Evolutionary conservation across 2,888 invertebrate genomes (phyloP), one percentile per base, ranked within the genome.

Genomic region (Himalopsyche japonica): DNA sequence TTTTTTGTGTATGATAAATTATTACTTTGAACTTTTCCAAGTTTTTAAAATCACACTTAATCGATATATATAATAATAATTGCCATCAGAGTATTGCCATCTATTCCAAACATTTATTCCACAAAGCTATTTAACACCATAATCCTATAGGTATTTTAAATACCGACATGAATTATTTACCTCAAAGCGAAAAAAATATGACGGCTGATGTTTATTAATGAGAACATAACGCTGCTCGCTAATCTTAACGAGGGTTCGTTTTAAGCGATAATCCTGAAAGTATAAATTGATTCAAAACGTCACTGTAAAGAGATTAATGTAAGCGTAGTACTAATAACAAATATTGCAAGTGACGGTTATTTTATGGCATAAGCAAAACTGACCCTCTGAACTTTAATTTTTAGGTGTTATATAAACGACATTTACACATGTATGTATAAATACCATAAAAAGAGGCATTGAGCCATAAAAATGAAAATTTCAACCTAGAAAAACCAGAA

Each of bases 121-220:
- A 18, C 24, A 84, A 48, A 47, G 79, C 79, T 82, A 79, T 82
- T 64, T 82, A 82, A 81, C 84, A 82, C 57, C 57, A 79, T 84
- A 82, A 84, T 84, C 84, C 79, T n/a, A 82, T 37, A 79, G n/a
- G n/a, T n/a, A 76, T 82, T 84, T 48, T 70, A 82, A 82, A 76
- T 57, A 79, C 76, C 49, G 30, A 34, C 37, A 82, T 82, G 64
- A 84, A 84, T 84, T 84, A 84, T 84, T 84, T 79, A 79, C 79
- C 49, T 30, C 27, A 32, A 20, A 24, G 77, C 57, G 82, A 84
- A 43, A 57, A 84, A 84, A 84, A 81, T 82, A 82, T 82, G 84
- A 82, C 84, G 82, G 78, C 79, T 84, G 84, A 82, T 79, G 84
- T 76, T 84, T 82, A 84, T 84, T 84, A 82, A 84, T 84, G 84